Evolutionary conservation across 2,113 vertebrate genomes (phyloP).

Genomic region (Perca schrenkii): DNA sequence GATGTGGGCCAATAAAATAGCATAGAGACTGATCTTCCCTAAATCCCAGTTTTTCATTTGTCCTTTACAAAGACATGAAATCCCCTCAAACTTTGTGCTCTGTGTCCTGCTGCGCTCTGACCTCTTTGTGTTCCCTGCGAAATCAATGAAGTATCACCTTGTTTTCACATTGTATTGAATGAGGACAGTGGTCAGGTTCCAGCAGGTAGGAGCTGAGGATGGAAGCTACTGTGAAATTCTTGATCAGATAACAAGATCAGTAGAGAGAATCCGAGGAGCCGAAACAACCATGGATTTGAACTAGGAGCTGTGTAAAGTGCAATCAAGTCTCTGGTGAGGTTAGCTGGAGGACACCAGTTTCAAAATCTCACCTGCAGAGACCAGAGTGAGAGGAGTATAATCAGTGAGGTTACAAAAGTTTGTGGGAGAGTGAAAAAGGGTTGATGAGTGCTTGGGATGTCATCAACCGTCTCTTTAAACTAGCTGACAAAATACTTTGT

Average conservation of each 20-base stretch:
- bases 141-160: slow-evolving; percentile 57
- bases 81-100: slow-evolving; percentile 23
- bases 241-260: slow-evolving; percentile 31
- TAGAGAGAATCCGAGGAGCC: slow-evolving; percentile 18
- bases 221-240: slow-evolving; percentile 21
- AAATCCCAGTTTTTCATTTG: slow-evolving; percentile 20
- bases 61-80: slow-evolving; percentile 43
- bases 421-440: slow-evolving; percentile 63
- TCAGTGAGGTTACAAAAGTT: slow-evolving; percentile 67
- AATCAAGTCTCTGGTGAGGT: slow-evolving; percentile 64
- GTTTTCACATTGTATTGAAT: slow-evolving; percentile 55
- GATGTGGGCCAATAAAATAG: slow-evolving; percentile 13
- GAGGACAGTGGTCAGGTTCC: slow-evolving; percentile 18
- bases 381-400: slow-evolving; percentile 54
- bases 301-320: slow-evolving; percentile 39
- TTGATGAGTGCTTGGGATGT: slow-evolving; percentile 52
- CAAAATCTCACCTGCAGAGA: slow-evolving; percentile 51
- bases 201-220: slow-evolving; percentile 4
- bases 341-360: slow-evolving; percentile 66
- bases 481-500: slow-evolving; percentile 45
- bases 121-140: slow-evolving; percentile 26
- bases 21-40: slow-evolving; percentile 1
- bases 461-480: slow-evolving; percentile 58
- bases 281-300: slow-evolving; percentile 54
- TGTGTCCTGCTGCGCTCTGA: slow-evolving; percentile 37